Conservation (phyloP, 2,888 invertebrate genomes). For the Eupelmus urozonus region DNA sequence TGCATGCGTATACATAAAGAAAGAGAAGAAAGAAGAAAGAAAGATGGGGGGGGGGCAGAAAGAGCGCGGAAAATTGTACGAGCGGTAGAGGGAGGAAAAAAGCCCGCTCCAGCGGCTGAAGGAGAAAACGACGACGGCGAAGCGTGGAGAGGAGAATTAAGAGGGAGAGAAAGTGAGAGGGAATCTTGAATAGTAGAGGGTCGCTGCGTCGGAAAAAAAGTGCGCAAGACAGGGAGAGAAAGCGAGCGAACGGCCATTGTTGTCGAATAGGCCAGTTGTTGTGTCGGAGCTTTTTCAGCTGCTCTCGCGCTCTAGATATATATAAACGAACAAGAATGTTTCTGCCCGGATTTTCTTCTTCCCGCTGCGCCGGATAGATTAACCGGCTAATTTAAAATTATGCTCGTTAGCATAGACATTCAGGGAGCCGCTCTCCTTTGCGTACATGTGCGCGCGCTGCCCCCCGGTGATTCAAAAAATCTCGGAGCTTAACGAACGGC, state of each 20-base stretch:
- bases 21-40: not conserved
- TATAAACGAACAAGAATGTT: slow-evolving; percentile 48
- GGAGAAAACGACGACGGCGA: slow-evolving; percentile 25
- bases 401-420: slow-evolving; percentile 56
- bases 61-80: slow-evolving; percentile 36
- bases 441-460: not conserved
- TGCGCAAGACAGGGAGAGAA: slow-evolving; percentile 34
- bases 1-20: slow-evolving; percentile 14
- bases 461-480: slow-evolving; percentile 42
- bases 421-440: not conserved
- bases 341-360: slow-evolving; percentile 43
- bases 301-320: slow-evolving; percentile 50
- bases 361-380: slow-evolving; percentile 32
- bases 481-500: slow-evolving; percentile 32
- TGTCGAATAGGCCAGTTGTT: slow-evolving; percentile 55
- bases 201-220: slow-evolving; percentile 24
- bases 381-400: slow-evolving; percentile 56
- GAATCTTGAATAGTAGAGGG: slow-evolving; percentile 1
- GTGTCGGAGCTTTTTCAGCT: slow-evolving; percentile 54
- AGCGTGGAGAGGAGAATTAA: slow-evolving; percentile 7
- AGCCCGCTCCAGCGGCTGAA: slow-evolving; percentile 14
- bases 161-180: slow-evolving; percentile 21
- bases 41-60: not conserved
- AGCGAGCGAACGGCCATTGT: slow-evolving; percentile 43
- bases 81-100: slow-evolving; percentile 25